Conservation (phyloP, 2,888 invertebrate genomes). For the Ariolimax columbianus region DNA sequence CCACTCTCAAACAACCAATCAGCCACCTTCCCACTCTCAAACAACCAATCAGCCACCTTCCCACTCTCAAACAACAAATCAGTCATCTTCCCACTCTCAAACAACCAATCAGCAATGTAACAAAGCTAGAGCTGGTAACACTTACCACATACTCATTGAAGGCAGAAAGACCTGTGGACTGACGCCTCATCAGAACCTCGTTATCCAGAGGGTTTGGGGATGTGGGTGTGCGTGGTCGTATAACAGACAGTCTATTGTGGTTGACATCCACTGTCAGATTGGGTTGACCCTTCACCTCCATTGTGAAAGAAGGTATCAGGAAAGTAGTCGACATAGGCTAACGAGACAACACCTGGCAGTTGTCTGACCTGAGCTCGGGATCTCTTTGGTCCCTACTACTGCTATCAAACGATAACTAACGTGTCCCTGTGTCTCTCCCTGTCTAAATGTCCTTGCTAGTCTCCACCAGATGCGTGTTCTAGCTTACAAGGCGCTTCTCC, state of each 20-base stretch:
- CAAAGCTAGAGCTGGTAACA: background rate
- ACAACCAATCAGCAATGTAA: background rate
- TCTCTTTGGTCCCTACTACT: too few relatives aligned
- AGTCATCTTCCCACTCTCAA: background rate
- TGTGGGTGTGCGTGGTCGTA: slow-evolving; percentile 23
- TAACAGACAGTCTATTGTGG: slow-evolving; percentile 33
- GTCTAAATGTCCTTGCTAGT: too few relatives aligned
- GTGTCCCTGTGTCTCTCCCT: too few relatives aligned
- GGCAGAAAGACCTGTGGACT: slow-evolving; percentile 42
- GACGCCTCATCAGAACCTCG: slow-evolving; percentile 35
- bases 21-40: background rate
- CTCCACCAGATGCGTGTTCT: too few relatives aligned
- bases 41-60: background rate
- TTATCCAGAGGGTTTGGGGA: slow-evolving; percentile 48
- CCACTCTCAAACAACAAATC: background rate
- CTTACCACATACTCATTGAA: slow-evolving; percentile 54
- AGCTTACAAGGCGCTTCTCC: too few relatives aligned
- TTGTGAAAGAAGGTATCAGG: background rate
- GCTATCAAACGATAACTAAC: too few relatives aligned
- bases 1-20: background rate
- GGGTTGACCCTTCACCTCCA: slow-evolving; percentile 13
- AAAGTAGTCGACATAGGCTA: background rate
- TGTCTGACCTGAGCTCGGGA: too few relatives aligned
- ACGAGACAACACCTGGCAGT: too few relatives aligned
- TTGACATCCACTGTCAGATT: slow-evolving; percentile 45